These are phyloP conservation scores for Zaprionus nigranus DNA, from an alignment of 1,140 invertebrate species.

Conservation along the genomic window DNA sequence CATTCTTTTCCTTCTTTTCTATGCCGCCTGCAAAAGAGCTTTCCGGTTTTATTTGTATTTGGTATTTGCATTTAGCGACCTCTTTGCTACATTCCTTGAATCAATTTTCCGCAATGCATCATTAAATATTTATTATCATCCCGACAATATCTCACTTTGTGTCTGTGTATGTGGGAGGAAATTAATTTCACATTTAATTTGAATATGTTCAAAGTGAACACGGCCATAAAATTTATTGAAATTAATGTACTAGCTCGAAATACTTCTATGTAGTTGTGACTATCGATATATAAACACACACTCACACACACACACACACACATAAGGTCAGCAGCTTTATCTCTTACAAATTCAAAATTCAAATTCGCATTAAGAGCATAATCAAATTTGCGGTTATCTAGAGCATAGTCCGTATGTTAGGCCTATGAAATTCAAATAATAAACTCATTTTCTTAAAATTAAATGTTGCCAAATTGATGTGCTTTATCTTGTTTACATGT, in stretches of 20 bases:
- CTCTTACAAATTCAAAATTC: slow-evolving; percentile 21
- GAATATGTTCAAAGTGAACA: slow-evolving; percentile 12
- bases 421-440: slow-evolving; percentile 6
- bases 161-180: neutral
- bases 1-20: neutral
- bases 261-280: neutral
- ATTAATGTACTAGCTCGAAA: slow-evolving; percentile 31
- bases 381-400: slow-evolving; percentile 31
- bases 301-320: neutral
- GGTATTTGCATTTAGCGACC: neutral
- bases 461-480: slow-evolving; percentile 8
- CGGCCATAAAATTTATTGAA: slow-evolving; percentile 27
- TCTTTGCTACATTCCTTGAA: neutral
- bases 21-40: slow-evolving; percentile 4
- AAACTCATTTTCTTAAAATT: slow-evolving; percentile 7
- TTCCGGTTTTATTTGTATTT: slow-evolving; percentile 29
- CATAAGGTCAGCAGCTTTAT: neutral
- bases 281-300: slow-evolving; percentile 20
- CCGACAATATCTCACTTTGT: slow-evolving; percentile 2
- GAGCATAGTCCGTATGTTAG: neutral
- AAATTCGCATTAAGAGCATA: slow-evolving; percentile 4
- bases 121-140: slow-evolving; percentile 33
- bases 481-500: slow-evolving; percentile 4
- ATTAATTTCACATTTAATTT: slow-evolving; percentile 25
- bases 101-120: neutral